A percentile compares a stretch with the other conserved stretches of the same genome.
Conservation (phyloP, 2,888 invertebrate genomes). For the Netelia virgata region DNA sequence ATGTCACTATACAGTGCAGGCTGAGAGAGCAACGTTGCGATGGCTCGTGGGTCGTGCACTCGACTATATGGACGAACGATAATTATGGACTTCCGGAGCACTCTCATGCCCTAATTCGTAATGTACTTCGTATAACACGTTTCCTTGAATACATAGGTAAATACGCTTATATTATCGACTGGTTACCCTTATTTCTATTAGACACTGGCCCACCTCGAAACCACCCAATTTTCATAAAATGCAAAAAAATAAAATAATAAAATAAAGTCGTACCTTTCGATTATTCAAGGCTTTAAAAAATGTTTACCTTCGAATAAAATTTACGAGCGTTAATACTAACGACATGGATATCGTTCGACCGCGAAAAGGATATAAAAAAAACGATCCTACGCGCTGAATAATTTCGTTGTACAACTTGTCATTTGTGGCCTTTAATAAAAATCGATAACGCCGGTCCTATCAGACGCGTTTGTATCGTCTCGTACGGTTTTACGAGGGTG, state of each 20-base stretch:
- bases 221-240: background rate
- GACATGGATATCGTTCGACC: background rate
- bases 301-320: background rate
- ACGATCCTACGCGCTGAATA: background rate
- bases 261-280: background rate
- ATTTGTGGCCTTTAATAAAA: too few relatives aligned
- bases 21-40: constrained; percentile 39
- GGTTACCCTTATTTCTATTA: constrained; percentile 59
- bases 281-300: background rate
- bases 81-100: constrained; percentile 68
- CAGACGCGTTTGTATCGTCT: too few relatives aligned
- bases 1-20: background rate
- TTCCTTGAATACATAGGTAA: background rate
- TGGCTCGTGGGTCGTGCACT: constrained; percentile 59
- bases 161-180: constrained; percentile 1
- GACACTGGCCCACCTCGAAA: constrained; percentile 2
- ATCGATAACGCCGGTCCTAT: too few relatives aligned
- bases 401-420: too few relatives aligned
- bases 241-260: background rate
- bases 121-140: constrained; percentile 43
- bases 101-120: constrained; percentile 66
- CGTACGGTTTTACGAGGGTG: too few relatives aligned
- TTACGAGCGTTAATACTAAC: background rate
- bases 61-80: constrained; percentile 59
- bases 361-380: background rate